phyloP scores from a whole-genome alignment of 2,888 invertebrate species.

The Lasioglossum leucozonium region DNA sequence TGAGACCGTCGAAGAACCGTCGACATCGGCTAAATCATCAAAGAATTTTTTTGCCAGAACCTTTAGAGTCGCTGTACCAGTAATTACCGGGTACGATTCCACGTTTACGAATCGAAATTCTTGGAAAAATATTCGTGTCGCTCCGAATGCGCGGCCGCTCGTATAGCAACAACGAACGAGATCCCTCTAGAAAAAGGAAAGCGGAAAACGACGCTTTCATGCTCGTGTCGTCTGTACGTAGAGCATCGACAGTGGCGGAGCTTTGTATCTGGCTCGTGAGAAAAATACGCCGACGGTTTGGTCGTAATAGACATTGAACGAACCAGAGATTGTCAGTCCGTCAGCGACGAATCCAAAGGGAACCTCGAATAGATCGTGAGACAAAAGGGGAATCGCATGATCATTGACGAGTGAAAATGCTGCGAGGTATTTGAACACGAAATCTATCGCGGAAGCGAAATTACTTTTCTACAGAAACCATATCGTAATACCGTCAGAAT shows the following conservation, averaged over 20 bases:
- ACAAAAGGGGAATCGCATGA: constrained; percentile 27
- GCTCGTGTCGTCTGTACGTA: constrained; percentile 39
- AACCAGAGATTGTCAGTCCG: constrained; percentile 57
- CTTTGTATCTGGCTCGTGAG: constrained; percentile 46
- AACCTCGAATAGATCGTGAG: constrained; percentile 38
- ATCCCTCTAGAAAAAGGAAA: constrained; percentile 16
- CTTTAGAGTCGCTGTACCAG: neutral
- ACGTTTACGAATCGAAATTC: neutral
- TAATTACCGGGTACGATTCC: neutral
- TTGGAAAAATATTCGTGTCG: neutral
- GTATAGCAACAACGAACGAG: constrained; percentile 17
- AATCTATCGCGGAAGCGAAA: neutral
- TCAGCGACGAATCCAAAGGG: constrained; percentile 48
- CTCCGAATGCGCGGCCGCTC: neutral
- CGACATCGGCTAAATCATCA: neutral
- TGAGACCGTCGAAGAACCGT: neutral
- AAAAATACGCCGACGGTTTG: constrained; percentile 72
- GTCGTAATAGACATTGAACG: constrained; percentile 69
- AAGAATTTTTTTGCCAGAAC: neutral
- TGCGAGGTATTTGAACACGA: neutral
- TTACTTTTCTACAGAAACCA: neutral
- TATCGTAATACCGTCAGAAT: neutral
- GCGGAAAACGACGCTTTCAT: constrained; percentile 27
- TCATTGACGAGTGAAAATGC: constrained; percentile 1
- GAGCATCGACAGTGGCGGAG: constrained; percentile 44